These are phyloP conservation scores for Ceratina australensis DNA, from an alignment of 1,140 invertebrate species.

Conservation along the genomic window DNA sequence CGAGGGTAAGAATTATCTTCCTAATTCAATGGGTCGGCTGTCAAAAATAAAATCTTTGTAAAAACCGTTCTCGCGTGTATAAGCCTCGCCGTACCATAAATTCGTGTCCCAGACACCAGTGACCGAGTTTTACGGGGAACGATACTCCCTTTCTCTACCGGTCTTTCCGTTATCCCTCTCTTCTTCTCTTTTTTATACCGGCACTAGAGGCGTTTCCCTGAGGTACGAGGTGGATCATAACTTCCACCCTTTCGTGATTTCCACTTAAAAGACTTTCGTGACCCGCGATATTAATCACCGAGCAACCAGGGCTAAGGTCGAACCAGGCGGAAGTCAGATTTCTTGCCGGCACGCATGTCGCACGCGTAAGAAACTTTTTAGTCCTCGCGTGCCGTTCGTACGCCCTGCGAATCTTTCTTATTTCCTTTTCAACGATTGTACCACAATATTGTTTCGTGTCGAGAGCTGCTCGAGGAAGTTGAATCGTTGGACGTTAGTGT, in stretches of 20 bases:
- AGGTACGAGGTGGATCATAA: conserved; percentile 4
- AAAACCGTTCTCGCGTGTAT: not conserved
- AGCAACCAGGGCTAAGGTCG: conserved; percentile 69
- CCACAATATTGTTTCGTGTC: conserved; percentile 3
- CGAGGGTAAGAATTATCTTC: not conserved
- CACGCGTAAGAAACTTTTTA: conserved; percentile 23
- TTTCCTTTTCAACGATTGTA: too few relatives aligned
- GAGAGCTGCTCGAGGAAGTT: not conserved
- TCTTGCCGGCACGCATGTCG: not conserved
- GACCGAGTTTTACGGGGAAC: not conserved
- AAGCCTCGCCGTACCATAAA: conserved; percentile 1
- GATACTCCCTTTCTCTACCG: not conserved
- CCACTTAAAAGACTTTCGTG: conserved; percentile 57
- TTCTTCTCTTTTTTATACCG: not conserved
- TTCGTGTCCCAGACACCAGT: not conserved
- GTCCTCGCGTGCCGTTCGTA: conserved; percentile 1
- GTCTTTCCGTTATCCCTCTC: too few relatives aligned
- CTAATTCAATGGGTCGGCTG: not conserved
- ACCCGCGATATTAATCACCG: conserved; percentile 67
- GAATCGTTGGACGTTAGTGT: not conserved
- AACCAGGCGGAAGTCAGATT: conserved; percentile 27
- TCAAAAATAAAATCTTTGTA: not conserved
- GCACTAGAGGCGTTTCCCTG: not conserved
- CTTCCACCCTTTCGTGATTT: conserved; percentile 53
- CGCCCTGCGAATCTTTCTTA: not conserved